A percentile compares a stretch with the other conserved stretches of the same genome.
Evolutionary conservation across 2,888 invertebrate species (phyloP).

Genomic region (Gibbula magus): DNA sequence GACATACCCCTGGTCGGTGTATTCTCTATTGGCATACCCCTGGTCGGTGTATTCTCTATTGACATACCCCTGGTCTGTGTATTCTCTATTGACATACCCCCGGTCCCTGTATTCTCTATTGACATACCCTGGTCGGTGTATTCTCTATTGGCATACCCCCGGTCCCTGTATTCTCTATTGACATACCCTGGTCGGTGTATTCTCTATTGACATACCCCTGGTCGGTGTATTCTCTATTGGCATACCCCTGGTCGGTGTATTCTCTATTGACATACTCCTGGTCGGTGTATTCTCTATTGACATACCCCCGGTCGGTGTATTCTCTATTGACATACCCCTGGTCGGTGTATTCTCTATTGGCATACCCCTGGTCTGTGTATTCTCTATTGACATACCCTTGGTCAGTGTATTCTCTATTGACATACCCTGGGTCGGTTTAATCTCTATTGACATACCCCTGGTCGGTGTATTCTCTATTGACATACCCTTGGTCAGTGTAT

Average conservation of each 20-base stretch:
- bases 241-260: constrained; percentile 89
- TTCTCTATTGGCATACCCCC: constrained; percentile 90
- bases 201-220: constrained; percentile 91
- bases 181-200: constrained; percentile 93
- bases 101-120: constrained; percentile 94
- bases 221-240: constrained; percentile 97
- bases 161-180: constrained; percentile 94
- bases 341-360: constrained; percentile 97
- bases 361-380: constrained; percentile 89
- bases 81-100: constrained; percentile 93
- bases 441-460: constrained; percentile 91
- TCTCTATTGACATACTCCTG: constrained; percentile 91
- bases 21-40: constrained; percentile 93
- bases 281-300: constrained; percentile 97
- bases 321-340: constrained; percentile 91
- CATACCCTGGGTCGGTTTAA: constrained; percentile 89
- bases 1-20: constrained; percentile 87
- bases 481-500: constrained; percentile 89
- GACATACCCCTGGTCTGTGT: constrained; percentile 87
- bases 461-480: constrained; percentile 97
- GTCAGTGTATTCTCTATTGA: constrained; percentile 97
- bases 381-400: constrained; percentile 91
- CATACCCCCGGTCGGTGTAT: constrained; percentile 89
- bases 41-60: constrained; percentile 96
- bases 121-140: constrained; percentile 91